Evolutionary conservation across 2,888 invertebrate species (phyloP).

Genomic region (Acleris holmiana): DNA sequence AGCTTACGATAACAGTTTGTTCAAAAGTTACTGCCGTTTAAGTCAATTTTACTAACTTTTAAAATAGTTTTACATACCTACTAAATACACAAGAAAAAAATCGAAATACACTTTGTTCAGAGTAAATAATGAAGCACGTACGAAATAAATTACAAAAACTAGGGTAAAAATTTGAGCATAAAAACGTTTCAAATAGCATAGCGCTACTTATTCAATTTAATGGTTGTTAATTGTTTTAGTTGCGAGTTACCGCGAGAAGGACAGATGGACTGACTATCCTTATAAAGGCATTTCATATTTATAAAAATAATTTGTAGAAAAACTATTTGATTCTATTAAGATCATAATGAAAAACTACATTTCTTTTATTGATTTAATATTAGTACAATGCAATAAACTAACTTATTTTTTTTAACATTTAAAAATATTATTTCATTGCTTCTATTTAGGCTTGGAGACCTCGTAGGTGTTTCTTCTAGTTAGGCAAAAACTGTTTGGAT

Average conservation of each 20-base stretch:
- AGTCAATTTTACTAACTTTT: not conserved
- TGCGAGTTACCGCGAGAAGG: not conserved
- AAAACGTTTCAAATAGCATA: conserved; percentile 17
- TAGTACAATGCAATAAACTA: no score
- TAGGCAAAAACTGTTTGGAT: no score
- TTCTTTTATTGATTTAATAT: no score
- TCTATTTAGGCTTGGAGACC: no score
- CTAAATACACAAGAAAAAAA: not conserved
- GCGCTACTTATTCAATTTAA: conserved; percentile 27
- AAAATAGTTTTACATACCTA: not conserved
- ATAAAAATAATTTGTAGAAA: conserved; percentile 9
- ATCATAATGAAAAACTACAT: no score
- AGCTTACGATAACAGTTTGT: not conserved
- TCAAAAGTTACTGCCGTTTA: not conserved
- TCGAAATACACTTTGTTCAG: not conserved
- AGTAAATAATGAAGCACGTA: conserved; percentile 29
- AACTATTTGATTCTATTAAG: no score
- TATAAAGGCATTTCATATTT: conserved; percentile 22
- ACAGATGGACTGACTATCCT: not conserved
- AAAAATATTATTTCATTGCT: no score
- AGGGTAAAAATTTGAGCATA: conserved; percentile 4
- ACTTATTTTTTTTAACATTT: no score
- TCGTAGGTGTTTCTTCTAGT: no score
- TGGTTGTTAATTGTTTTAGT: conserved; percentile 21
- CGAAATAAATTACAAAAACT: conserved; percentile 23